Conservation (phyloP, 2,888 invertebrate species). For the Rhagonycha fulva region DNA sequence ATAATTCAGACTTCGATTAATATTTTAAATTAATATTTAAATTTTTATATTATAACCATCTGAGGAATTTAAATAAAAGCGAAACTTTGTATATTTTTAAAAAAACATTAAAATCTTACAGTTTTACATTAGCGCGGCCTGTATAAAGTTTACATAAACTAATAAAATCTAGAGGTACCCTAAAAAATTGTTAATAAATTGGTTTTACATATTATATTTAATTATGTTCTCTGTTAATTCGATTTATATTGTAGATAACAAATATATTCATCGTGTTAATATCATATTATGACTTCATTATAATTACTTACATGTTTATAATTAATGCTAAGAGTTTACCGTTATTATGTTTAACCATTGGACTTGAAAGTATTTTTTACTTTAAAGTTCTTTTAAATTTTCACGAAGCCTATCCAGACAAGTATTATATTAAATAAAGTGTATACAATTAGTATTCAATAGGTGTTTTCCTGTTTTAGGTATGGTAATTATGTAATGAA, state of each 20-base stretch:
- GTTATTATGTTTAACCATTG: background rate
- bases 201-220: no score
- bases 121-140: no score
- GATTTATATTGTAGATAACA: background rate
- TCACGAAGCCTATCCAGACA: slow-evolving; percentile 7
- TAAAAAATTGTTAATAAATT: no score
- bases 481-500: slow-evolving; percentile 8
- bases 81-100: no score
- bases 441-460: background rate
- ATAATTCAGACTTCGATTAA: no score
- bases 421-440: background rate
- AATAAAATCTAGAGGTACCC: no score
- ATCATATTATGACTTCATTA: background rate
- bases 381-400: slow-evolving; percentile 9
- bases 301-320: background rate
- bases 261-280: background rate
- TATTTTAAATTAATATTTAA: no score
- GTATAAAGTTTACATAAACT: no score
- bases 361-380: slow-evolving; percentile 10
- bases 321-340: background rate
- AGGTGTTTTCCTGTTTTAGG: background rate
- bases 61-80: no score
- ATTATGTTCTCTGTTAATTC: no score
- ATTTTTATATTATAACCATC: no score
- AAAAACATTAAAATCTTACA: no score